Percentiles rank a stretch among this genome's conserved stretches.
These are phyloP conservation scores for Schizaphis graminum DNA, from an alignment of 2,888 invertebrate genomes.

Conservation along the genomic window DNA sequence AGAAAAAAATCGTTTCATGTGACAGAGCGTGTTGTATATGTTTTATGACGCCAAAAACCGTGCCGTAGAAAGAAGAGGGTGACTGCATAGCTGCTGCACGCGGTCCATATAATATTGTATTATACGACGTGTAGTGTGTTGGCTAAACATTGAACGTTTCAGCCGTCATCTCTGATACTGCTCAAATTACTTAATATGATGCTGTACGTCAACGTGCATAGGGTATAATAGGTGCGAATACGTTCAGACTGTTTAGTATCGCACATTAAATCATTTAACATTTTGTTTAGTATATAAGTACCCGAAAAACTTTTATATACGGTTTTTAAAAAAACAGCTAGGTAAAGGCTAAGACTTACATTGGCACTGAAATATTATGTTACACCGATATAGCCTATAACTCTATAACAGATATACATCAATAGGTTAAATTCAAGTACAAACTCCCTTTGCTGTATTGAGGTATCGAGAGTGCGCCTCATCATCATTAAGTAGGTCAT, in stretches of 20 bases:
- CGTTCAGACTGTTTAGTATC: neutral
- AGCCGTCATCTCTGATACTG: neutral
- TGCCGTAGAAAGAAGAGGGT: constrained; percentile 25
- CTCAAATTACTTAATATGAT: constrained; percentile 6
- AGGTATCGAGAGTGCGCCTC: neutral
- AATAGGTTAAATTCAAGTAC: neutral
- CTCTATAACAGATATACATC: neutral
- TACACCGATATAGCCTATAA: neutral
- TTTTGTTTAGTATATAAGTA: neutral
- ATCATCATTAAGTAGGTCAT: neutral
- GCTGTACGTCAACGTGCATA: neutral
- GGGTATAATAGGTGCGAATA: neutral
- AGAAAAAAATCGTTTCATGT: constrained; percentile 34
- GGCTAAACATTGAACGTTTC: constrained; percentile 31
- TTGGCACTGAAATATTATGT: neutral
- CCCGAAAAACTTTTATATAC: neutral
- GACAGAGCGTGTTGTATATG: constrained; percentile 30
- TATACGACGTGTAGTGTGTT: neutral
- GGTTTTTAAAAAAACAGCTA: neutral
- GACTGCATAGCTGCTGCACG: neutral
- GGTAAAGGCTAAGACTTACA: neutral
- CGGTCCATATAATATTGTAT: constrained; percentile 9
- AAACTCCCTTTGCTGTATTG: neutral
- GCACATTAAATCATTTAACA: neutral
- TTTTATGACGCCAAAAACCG: constrained; percentile 46